phyloP scores from a whole-genome alignment of 1,140 invertebrate genomes.

The Ylistrum balloti region DNA sequence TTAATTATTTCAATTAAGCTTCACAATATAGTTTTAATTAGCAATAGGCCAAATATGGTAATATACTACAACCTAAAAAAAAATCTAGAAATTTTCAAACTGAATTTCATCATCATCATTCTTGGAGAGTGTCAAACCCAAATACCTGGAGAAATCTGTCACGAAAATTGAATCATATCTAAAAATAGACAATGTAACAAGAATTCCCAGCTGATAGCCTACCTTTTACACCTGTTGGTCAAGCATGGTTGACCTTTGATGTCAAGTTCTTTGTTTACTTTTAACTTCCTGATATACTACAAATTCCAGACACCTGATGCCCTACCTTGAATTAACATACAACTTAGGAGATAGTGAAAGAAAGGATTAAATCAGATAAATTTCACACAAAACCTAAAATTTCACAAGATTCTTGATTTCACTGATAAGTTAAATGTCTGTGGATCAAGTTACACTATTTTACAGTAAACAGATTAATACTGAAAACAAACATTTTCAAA shows the following conservation, averaged over 20 bases:
- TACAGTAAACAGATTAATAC: slow-evolving; percentile 7
- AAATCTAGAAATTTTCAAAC: background rate
- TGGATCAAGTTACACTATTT: background rate
- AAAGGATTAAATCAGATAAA: background rate
- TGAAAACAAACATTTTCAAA: background rate
- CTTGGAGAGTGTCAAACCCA: too few species aligned
- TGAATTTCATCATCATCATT: background rate
- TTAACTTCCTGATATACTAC: background rate
- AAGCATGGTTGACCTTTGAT: background rate
- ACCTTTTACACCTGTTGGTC: background rate
- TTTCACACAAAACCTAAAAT: background rate
- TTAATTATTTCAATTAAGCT: too few species aligned
- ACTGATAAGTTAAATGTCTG: background rate
- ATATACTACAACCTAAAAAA: too few species aligned
- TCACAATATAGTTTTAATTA: too few species aligned
- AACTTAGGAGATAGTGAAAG: background rate
- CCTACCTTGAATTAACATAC: too few species aligned
- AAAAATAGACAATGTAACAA: background rate
- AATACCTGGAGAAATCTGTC: background rate
- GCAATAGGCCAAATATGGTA: too few species aligned
- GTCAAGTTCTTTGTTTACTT: background rate
- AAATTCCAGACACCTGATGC: background rate
- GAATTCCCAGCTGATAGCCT: background rate
- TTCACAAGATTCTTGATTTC: background rate
- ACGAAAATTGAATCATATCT: background rate